Conservation (phyloP, 2,797 vertebrate genomes). For the Amphiprion clarkii region DNA sequence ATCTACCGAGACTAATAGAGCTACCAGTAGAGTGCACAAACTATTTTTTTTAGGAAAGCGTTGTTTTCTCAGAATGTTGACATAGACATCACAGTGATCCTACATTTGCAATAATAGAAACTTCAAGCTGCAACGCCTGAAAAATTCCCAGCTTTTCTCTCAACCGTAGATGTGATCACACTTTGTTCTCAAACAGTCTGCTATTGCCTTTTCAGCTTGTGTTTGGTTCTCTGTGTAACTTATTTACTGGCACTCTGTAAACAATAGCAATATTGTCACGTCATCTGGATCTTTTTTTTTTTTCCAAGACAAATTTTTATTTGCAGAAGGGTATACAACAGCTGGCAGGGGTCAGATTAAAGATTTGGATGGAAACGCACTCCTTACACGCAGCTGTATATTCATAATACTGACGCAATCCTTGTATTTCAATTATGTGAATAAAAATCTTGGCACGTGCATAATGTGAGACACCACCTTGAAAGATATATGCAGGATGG, state of each 20-base stretch:
- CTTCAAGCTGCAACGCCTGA: neutral
- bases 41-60: neutral
- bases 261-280: neutral
- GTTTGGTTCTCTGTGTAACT: neutral
- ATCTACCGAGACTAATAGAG: slow-evolving; percentile 35
- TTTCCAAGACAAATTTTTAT: neutral
- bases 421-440: neutral
- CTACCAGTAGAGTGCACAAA: slow-evolving; percentile 25
- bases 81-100: neutral
- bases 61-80: neutral
- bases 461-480: neutral
- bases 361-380: neutral
- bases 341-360: neutral
- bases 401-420: neutral
- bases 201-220: neutral
- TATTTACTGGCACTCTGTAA: neutral
- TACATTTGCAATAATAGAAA: slow-evolving; percentile 32
- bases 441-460: neutral
- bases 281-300: neutral
- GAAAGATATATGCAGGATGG: neutral
- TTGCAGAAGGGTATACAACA: neutral
- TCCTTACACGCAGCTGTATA: neutral
- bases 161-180: slow-evolving; percentile 3
- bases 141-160: neutral
- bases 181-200: neutral